These are phyloP conservation scores for Fragum sueziense DNA, from an alignment of 2,888 invertebrate species.

Conservation along the genomic window DNA sequence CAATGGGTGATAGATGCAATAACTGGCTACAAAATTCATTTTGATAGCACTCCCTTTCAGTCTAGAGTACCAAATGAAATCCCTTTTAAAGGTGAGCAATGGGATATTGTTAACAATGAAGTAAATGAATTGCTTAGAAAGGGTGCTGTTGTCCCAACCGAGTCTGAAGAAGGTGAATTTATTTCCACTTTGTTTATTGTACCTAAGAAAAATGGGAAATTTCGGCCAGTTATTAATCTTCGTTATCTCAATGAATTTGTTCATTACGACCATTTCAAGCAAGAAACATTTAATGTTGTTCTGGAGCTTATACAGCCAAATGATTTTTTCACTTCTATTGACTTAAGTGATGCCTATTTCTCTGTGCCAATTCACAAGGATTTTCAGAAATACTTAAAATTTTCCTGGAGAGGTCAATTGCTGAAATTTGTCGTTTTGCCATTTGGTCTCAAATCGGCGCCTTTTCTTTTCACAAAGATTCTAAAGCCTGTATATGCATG, in stretches of 20 bases:
- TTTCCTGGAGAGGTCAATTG: slow-evolving; percentile 13
- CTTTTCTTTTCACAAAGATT: not conserved
- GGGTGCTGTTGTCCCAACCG: no score
- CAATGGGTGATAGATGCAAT: not conserved
- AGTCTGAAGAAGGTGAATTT: no score
- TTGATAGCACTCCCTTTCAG: slow-evolving; percentile 19
- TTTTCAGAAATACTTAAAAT: slow-evolving; percentile 25
- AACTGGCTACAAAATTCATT: slow-evolving; percentile 35
- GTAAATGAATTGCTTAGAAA: slow-evolving; percentile 2
- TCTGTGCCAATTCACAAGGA: slow-evolving; percentile 27
- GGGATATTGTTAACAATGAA: slow-evolving; percentile 25
- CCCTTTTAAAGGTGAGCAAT: no score
- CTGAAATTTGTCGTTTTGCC: no score
- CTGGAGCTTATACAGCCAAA: slow-evolving; percentile 36
- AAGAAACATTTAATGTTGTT: slow-evolving; percentile 33
- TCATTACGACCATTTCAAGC: slow-evolving; percentile 47
- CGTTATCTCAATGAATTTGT: no score
- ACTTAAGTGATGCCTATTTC: no score
- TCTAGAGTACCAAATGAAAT: slow-evolving; percentile 25
- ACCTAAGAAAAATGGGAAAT: slow-evolving; percentile 1
- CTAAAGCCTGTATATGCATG: no score
- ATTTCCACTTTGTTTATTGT: no score
- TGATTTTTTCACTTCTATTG: slow-evolving; percentile 30
- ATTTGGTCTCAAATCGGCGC: not conserved
- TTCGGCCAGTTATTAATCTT: slow-evolving; percentile 29